Evolutionary conservation across 2,888 invertebrate genomes (phyloP).

Genomic region (Drosophila conformis): DNA sequence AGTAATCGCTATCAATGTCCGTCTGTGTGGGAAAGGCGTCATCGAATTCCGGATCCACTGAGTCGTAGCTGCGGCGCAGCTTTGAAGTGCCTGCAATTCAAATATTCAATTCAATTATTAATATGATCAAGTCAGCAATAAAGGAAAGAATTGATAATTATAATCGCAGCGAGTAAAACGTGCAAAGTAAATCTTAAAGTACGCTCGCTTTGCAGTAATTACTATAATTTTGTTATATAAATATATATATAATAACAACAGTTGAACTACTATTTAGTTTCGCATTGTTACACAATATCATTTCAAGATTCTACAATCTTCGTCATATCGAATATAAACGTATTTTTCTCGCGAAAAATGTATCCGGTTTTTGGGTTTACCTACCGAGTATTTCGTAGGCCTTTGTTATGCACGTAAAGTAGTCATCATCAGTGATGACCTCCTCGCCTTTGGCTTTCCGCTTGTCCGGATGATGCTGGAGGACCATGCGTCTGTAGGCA

Average conservation of each 20-base stretch:
- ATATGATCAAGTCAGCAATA: not conserved
- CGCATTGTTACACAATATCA: slow-evolving; percentile 3
- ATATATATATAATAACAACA: not conserved
- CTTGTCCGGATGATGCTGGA: slow-evolving; percentile 99
- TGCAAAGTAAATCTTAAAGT: not conserved
- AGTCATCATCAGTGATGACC: slow-evolving; percentile 95
- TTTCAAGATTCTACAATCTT: not conserved
- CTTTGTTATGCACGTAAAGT: slow-evolving; percentile 99
- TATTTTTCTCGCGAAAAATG: not conserved
- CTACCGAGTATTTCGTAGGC: slow-evolving; percentile 96
- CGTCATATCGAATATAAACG: not conserved
- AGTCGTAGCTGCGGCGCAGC: slow-evolving; percentile 96
- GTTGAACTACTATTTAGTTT: not conserved
- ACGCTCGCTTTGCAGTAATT: not conserved
- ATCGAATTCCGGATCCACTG: slow-evolving; percentile 97
- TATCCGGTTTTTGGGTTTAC: slow-evolving; percentile 2
- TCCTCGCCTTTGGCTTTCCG: slow-evolving; percentile 95
- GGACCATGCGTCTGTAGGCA: slow-evolving; percentile 95
- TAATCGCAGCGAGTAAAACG: not conserved
- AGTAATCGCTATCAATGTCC: slow-evolving; percentile 93
- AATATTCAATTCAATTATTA: not conserved
- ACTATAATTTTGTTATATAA: not conserved
- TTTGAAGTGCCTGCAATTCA: slow-evolving; percentile 88
- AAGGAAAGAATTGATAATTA: not conserved
- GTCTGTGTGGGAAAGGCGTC: slow-evolving; percentile 92